A percentile compares a stretch with the other conserved stretches of the same genome.
These are phyloP conservation scores for Apogon talboti DNA, from an alignment of 2,797 vertebrate species.

Conservation along the genomic window DNA sequence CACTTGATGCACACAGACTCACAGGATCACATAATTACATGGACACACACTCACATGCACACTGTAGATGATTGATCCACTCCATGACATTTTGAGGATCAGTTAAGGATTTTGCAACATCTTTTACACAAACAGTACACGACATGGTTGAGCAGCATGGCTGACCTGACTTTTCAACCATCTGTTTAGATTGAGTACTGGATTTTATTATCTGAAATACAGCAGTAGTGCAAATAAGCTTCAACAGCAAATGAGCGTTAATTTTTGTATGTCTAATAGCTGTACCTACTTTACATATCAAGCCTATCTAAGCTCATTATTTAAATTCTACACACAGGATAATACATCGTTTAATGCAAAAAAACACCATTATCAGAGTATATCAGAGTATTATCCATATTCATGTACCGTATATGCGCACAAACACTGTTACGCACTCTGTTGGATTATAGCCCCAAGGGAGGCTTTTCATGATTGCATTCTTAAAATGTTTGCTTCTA, in stretches of 20 bases:
- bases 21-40: slow-evolving; percentile 25
- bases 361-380: background rate
- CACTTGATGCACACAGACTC: slow-evolving; percentile 17
- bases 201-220: slow-evolving; percentile 18
- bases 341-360: background rate
- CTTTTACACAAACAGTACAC: slow-evolving; percentile 62
- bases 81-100: slow-evolving; percentile 61
- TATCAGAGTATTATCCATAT: background rate
- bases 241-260: background rate
- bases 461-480: slow-evolving; percentile 58
- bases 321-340: background rate
- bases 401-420: too few relatives aligned
- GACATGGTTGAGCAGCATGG: slow-evolving; percentile 57
- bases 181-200: slow-evolving; percentile 25
- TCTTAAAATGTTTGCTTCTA: slow-evolving; percentile 66
- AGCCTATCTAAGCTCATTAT: background rate
- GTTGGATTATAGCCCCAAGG: slow-evolving; percentile 28
- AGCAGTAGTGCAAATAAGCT: background rate
- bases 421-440: slow-evolving; percentile 10
- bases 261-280: background rate
- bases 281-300: background rate
- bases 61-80: slow-evolving; percentile 67
- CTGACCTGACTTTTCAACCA: slow-evolving; percentile 31
- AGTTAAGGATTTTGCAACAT: slow-evolving; percentile 57
- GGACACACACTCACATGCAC: slow-evolving; percentile 6